Evolutionary conservation across 2,113 vertebrate genomes (phyloP).

Genomic region (Zosterops japonicus): DNA sequence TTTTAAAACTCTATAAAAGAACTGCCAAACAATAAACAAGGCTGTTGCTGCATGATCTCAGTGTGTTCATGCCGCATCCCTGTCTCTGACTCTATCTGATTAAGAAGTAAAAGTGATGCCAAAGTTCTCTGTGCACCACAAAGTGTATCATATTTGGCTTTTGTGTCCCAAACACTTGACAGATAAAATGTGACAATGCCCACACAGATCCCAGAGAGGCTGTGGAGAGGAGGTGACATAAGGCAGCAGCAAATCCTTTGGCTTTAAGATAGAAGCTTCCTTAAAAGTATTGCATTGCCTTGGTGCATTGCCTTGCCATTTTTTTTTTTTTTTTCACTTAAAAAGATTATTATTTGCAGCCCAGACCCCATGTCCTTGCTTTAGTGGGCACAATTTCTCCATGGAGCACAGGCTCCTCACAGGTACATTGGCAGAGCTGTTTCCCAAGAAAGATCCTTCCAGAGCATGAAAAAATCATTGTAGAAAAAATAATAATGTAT

Average conservation of each 20-base stretch:
- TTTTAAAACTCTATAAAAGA: not conserved
- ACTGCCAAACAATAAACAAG: not conserved
- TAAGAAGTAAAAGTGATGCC: not conserved
- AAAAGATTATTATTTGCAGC: not conserved
- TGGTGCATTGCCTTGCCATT: not conserved
- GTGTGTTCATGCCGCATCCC: not conserved
- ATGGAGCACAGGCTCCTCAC: not conserved
- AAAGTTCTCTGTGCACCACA: not conserved
- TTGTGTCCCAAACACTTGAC: not conserved
- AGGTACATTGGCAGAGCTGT: not conserved
- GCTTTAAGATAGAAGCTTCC: not conserved
- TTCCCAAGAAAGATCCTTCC: not conserved
- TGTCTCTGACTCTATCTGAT: not conserved
- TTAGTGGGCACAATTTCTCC: not conserved
- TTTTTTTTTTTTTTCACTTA: not conserved
- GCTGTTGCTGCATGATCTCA: not conserved
- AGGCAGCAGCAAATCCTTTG: not conserved
- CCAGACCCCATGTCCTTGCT: fast-evolving
- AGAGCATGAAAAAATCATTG: not conserved
- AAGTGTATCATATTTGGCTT: not conserved
- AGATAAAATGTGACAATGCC: not conserved
- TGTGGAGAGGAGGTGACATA: fast-evolving
- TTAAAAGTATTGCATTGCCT: not conserved
- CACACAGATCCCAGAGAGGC: not conserved
- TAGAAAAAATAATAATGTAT: not conserved